A percentile compares a stretch with the other conserved stretches of the same genome.
Evolutionary conservation across 2,113 vertebrate genomes (phyloP).

Genomic region (Crotalus horridus): DNA sequence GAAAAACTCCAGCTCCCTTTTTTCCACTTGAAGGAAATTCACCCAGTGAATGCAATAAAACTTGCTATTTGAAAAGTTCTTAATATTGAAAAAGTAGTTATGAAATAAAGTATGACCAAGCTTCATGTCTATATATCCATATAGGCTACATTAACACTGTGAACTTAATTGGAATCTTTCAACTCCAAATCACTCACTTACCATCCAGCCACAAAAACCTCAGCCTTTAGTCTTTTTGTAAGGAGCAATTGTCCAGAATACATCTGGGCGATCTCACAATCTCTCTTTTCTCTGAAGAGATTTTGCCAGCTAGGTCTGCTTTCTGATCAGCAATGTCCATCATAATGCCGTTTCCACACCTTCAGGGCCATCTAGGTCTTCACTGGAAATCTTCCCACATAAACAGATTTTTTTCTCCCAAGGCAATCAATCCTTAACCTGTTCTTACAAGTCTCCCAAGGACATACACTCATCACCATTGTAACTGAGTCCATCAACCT

Average conservation of each 20-base stretch:
- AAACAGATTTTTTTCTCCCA: not conserved
- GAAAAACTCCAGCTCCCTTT: constrained; percentile 31
- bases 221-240: not conserved
- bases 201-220: not conserved
- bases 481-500: not conserved
- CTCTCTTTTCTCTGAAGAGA: not conserved
- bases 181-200: not conserved
- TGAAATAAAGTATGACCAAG: not conserved
- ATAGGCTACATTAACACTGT: not conserved
- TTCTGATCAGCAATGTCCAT: not conserved
- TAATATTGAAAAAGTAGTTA: not conserved
- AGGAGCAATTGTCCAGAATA: not conserved
- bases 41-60: not conserved
- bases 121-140: not conserved
- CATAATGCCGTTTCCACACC: not conserved
- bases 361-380: not conserved
- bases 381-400: not conserved
- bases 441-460: not conserved
- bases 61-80: not conserved
- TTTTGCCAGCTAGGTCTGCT: not conserved
- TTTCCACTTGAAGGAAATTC: not conserved
- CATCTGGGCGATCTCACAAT: not conserved
- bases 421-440: not conserved
- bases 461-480: not conserved
- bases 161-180: not conserved